Evolutionary conservation across 2,797 vertebrate species (phyloP), one percentile per base, ranked within the genome.

Genomic region (Sandelia bainsii): DNA sequence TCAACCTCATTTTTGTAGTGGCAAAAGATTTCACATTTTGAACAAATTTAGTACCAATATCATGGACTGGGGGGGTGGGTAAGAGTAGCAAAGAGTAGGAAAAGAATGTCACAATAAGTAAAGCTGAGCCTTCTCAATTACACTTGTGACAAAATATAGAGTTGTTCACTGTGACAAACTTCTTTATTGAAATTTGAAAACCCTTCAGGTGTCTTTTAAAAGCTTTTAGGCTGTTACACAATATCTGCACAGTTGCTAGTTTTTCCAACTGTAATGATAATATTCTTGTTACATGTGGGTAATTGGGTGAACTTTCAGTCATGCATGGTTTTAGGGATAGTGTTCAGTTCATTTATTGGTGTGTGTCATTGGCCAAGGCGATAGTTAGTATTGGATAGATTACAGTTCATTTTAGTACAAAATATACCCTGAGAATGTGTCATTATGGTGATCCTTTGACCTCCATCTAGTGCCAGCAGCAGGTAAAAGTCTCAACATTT

Each of bases 1-100:
- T 45, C 53, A 71, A 68, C 65, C 32, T 64, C 29, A 44, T 73
- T 74, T 75, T 62, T 27, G 49, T 62, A 70, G 56, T 14, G 2
- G 63, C 34, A 9, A 22, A 22, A 58, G 6, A 50, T 58, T 23
- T 58, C 62, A 20, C 17, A 59, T 71, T 68, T 70, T n/a, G 29
- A 65, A 34, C 39, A 29, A 9, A 57, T 70, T 62, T 56, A 5
- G 37, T 45, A 20, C 17, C 23, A 22, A 65, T 2, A 23, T 32
- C 1, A 32, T 11, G 8, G 20, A 37, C 12, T 6, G 13, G 12
- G 14, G 13, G 1, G 13, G 13, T 37, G 37, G 11, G 4, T 37
- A 37, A 37, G 29, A 6, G 29, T 6, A 32, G 40, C 13, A 16
- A 6, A 39, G 37, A n/a, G 44, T 48, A 48, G 22, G 5, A 4